phyloP scores from a whole-genome alignment of 1,140 invertebrate species.

The Rhysida immarginata region DNA sequence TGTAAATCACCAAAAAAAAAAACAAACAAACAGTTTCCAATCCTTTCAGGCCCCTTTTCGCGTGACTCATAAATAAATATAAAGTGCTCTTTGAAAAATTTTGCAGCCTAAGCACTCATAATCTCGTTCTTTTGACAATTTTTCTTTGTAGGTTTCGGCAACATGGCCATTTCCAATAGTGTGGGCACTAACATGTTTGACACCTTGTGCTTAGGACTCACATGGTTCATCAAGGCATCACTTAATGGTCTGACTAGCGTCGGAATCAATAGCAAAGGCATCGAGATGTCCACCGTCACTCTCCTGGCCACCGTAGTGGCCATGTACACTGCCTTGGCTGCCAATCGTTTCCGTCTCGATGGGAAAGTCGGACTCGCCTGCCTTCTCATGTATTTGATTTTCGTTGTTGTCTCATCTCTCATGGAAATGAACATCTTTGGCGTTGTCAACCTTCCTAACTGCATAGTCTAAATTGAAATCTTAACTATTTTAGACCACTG shows the following conservation, averaged over 20 bases:
- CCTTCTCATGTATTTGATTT: constrained; percentile 57
- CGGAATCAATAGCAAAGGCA: constrained; percentile 39
- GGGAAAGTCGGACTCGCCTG: constrained; percentile 50
- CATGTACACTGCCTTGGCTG: constrained; percentile 20
- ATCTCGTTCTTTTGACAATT: not conserved
- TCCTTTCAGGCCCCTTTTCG: too few species aligned
- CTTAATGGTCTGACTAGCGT: constrained; percentile 18
- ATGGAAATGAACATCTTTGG: constrained; percentile 80
- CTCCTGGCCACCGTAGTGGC: constrained; percentile 23
- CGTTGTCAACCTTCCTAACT: constrained; percentile 63
- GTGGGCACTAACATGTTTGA: constrained; percentile 38
- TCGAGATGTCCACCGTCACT: constrained; percentile 26
- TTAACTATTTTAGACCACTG: too few species aligned
- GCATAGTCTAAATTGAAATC: constrained; percentile 26
- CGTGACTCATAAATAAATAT: too few species aligned
- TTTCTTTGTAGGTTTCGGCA: constrained; percentile 27
- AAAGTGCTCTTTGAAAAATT: too few species aligned
- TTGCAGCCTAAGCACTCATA: too few species aligned
- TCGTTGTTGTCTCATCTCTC: constrained; percentile 57
- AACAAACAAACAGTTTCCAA: too few species aligned
- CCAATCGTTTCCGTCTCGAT: constrained; percentile 30
- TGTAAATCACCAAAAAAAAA: too few species aligned
- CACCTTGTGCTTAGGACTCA: constrained; percentile 35
- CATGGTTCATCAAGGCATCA: constrained; percentile 34
- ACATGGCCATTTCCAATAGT: constrained; percentile 36